Conservation (phyloP, 2,888 invertebrate genomes). For the Drosophila nr. perissopoda region DNA sequence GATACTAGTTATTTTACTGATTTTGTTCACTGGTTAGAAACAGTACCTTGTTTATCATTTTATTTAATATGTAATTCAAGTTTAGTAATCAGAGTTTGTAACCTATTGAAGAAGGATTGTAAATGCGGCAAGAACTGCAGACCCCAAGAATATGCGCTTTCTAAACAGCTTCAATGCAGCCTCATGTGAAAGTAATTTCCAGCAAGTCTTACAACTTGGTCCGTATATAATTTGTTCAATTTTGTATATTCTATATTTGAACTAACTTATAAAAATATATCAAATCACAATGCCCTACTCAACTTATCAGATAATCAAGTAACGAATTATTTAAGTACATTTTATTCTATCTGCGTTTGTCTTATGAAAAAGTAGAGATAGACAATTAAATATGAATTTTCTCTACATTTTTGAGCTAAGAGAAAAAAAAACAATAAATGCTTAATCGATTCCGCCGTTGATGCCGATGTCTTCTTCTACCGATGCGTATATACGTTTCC, state of each 20-base stretch:
- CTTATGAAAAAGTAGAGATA: not conserved
- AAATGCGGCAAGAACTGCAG: not conserved
- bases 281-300: not conserved
- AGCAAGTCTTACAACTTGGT: not conserved
- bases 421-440: not conserved
- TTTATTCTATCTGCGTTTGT: not conserved
- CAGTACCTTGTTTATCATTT: not conserved
- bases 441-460: not conserved
- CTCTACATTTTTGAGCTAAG: not conserved
- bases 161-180: not conserved
- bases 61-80: not conserved
- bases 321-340: not conserved
- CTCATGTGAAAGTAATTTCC: constrained; percentile 11
- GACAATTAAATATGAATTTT: not conserved
- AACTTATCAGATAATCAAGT: not conserved
- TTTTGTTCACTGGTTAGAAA: not conserved
- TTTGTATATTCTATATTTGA: not conserved
- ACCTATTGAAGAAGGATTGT: not conserved
- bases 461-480: not conserved
- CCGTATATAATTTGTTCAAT: not conserved
- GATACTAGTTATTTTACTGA: not conserved
- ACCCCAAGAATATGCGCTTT: not conserved
- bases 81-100: not conserved
- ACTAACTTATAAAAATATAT: no score
- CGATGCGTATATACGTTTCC: not conserved